These are phyloP conservation scores for Oncopodura yosiiana DNA, from an alignment of 1,140 invertebrate species.

Conservation along the genomic window DNA sequence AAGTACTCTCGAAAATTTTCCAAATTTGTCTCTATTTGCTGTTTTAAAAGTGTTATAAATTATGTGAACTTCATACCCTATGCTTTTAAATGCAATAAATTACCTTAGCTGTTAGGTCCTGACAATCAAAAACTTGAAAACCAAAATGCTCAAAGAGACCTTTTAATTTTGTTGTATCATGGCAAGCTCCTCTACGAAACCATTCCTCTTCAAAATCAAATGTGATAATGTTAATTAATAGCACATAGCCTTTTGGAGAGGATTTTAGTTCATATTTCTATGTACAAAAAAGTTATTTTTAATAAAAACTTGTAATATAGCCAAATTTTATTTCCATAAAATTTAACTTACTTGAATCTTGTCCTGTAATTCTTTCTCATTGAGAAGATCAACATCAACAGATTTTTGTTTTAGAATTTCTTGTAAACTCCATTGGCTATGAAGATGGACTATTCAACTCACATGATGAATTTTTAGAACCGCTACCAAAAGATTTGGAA, in stretches of 20 bases:
- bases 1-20: background rate
- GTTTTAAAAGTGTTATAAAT: background rate
- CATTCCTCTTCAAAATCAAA: background rate
- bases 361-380: too few relatives aligned
- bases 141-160: too few relatives aligned
- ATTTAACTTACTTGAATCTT: too few relatives aligned
- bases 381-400: too few relatives aligned
- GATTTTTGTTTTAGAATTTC: too few relatives aligned
- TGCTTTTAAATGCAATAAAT: background rate
- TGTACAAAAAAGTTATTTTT: background rate
- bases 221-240: slow-evolving; percentile 2
- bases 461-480: too few relatives aligned
- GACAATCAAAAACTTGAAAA: background rate
- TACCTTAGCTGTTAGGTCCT: background rate
- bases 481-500: too few relatives aligned
- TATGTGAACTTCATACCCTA: background rate
- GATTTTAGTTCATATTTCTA: background rate
- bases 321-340: too few relatives aligned
- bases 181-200: background rate
- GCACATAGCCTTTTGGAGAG: background rate
- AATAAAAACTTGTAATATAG: too few relatives aligned
- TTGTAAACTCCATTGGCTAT: too few relatives aligned
- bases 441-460: too few relatives aligned
- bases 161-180: background rate
- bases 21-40: background rate